Conservation (phyloP, 2,113 vertebrate species). For the Myotis yumanensis region DNA sequence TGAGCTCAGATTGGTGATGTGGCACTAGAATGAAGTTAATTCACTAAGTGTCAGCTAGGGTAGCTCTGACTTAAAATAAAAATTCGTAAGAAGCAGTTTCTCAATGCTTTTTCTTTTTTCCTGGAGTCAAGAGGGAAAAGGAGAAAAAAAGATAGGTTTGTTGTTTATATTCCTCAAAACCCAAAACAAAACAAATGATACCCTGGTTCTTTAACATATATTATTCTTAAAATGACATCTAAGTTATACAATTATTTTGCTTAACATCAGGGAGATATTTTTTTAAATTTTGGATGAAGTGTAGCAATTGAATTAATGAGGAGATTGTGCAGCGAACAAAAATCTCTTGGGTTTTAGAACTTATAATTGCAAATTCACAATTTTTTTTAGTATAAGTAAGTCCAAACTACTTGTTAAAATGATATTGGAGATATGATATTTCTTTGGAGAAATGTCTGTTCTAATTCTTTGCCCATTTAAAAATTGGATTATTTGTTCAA, state of each 20-base stretch:
- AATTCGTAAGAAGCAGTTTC: slow-evolving; percentile 59
- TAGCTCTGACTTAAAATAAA: slow-evolving; percentile 60
- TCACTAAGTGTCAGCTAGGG: neutral
- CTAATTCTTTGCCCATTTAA: neutral
- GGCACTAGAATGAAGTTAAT: slow-evolving; percentile 57
- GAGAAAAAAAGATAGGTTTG: slow-evolving; percentile 56
- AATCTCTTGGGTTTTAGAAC: neutral
- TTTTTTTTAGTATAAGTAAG: neutral
- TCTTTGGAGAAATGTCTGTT: neutral
- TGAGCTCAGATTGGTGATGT: neutral
- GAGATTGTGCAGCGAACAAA: neutral
- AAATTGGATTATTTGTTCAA: neutral
- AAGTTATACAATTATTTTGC: neutral
- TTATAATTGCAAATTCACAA: neutral
- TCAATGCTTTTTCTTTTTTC: slow-evolving; percentile 30
- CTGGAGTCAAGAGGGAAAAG: neutral
- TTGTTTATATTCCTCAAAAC: neutral
- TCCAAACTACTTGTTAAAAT: neutral
- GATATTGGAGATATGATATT: neutral
- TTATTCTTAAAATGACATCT: neutral
- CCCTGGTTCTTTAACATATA: neutral
- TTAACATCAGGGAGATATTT: neutral
- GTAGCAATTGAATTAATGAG: neutral
- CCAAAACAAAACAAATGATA: neutral
- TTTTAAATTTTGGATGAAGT: neutral